These are phyloP conservation scores for Sinelater perroti DNA, from an alignment of 2,888 invertebrate species.

Conservation along the genomic window DNA sequence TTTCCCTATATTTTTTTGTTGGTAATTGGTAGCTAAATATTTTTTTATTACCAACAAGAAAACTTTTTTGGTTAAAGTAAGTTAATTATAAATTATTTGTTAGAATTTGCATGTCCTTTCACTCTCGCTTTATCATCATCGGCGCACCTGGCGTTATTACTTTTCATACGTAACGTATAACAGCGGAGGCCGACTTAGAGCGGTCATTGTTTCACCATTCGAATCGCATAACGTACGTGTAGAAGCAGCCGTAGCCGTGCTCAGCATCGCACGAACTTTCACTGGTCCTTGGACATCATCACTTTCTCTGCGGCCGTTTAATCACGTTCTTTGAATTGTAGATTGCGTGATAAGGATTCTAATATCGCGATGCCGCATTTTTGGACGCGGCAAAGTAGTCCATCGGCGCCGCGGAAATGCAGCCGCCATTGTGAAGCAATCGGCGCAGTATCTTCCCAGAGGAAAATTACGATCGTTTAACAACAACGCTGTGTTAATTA, in stretches of 20 bases:
- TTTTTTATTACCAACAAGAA: too few relatives aligned
- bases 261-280: conserved; percentile 34
- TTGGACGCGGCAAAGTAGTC: too few relatives aligned
- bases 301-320: conserved; percentile 31
- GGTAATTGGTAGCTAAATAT: too few relatives aligned
- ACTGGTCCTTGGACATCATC: conserved; percentile 41
- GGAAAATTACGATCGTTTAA: not conserved
- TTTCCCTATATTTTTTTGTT: too few relatives aligned
- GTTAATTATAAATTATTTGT: not conserved
- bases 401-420: too few relatives aligned
- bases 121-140: not conserved
- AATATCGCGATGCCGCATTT: not conserved
- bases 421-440: too few relatives aligned
- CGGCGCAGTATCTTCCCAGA: not conserved
- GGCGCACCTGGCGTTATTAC: too few relatives aligned
- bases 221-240: conserved; percentile 27
- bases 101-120: conserved; percentile 4
- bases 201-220: conserved; percentile 5
- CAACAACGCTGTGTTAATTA: not conserved
- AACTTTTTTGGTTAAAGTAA: too few relatives aligned
- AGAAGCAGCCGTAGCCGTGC: conserved; percentile 1
- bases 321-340: conserved; percentile 26
- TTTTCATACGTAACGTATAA: too few relatives aligned
- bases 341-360: conserved; percentile 4
- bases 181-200: conserved; percentile 10